Conservation (phyloP, 2,888 invertebrate genomes). For the Nephrotoma flavescens region DNA sequence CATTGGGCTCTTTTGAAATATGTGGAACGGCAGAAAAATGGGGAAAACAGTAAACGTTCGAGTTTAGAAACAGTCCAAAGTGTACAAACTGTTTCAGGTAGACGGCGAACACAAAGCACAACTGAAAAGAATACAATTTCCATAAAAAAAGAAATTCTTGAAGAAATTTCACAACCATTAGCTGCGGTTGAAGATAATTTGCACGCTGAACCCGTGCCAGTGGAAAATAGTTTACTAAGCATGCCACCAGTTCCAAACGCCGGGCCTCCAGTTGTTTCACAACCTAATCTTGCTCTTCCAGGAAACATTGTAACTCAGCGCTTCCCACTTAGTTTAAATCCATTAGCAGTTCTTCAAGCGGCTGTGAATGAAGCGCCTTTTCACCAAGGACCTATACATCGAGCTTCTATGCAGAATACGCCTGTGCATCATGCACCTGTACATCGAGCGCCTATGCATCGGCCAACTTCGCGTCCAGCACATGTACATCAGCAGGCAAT, state of each 20-base stretch:
- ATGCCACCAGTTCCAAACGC: not conserved
- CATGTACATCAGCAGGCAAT: too few species aligned
- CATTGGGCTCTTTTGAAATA: constrained; percentile 59
- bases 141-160: not conserved
- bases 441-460: too few species aligned
- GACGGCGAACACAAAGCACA: not conserved
- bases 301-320: not conserved
- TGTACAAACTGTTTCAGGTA: too few species aligned
- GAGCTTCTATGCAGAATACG: too few species aligned
- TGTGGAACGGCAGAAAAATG: constrained; percentile 39
- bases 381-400: too few species aligned
- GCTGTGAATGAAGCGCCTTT: too few species aligned
- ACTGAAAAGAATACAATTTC: not conserved
- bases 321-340: too few species aligned
- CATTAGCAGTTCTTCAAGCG: too few species aligned
- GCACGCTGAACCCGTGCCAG: not conserved
- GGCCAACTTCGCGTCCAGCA: too few species aligned
- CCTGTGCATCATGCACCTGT: too few species aligned
- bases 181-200: not conserved
- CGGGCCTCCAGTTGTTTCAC: not conserved
- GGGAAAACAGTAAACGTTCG: not conserved
- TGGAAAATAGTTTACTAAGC: not conserved
- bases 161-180: not conserved
- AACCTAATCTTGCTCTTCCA: not conserved
- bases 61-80: not conserved